Evolutionary conservation across 2,113 vertebrate species (phyloP), one percentile per base, ranked within the genome.

Genomic region (Aphelocoma coerulescens): DNA sequence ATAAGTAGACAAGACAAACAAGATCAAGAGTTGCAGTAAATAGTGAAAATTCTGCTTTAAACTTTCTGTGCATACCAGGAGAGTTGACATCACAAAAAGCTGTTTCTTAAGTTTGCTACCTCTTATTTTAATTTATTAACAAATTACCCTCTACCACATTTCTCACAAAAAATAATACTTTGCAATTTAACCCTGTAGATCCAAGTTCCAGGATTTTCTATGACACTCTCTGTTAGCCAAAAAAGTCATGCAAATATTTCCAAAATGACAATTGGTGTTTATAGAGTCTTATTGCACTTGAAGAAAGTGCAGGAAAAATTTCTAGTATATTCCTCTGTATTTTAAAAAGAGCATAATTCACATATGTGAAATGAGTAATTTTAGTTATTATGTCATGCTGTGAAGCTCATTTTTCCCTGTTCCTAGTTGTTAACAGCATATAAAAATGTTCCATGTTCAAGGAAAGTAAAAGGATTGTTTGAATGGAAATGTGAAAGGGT

Each of bases 91-190:
- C 3, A 23, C n/a, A 44, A 41, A 73, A n/a, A 43, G 5, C 10
- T 65, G 4, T 89, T 94, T 91, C 55, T 79, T 93, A 52, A 67
- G 39, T 77, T 81, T 69, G 1, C 23, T 32, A 23, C 24, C 6
- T 59, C 35, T 74, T 93, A 33, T 43, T 71, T 85, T 76, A 93
- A 33, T 93, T 94, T 88, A 33, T 82, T 44, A 93, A 71, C 95
- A 33, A 83, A 81, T 94, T 94, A 75, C 9, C 17, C 35, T 94
- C 69, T 84, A 68, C 37, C 30, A 66, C 8, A 78, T 92, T 85
- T 89, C 48, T 95, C n/a, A 77, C 18, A 52, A 87, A 79, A 85
- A 85, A 74, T 23, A 82, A 44, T 78, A 32, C n/a, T 90, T 94
- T 89, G 9, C 69, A 93, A 74, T 83, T 88, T 90, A 69, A 17